Conservation (phyloP, 2,797 vertebrate species). For the Typhlichthys subterraneus region DNA sequence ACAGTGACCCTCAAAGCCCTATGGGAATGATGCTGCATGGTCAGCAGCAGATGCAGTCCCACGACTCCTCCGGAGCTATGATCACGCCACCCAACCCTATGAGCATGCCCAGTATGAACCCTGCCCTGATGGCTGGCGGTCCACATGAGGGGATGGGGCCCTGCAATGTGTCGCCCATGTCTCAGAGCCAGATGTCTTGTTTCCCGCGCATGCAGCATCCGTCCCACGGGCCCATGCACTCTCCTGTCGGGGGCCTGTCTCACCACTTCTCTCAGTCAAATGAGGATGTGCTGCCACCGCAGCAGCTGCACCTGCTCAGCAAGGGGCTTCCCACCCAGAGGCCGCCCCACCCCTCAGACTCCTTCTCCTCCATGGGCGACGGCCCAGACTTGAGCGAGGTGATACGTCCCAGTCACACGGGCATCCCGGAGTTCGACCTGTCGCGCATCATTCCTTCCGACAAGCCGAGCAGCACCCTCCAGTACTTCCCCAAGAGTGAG, state of each 20-base stretch:
- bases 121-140: constrained; percentile 80
- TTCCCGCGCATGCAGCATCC: constrained; percentile 87
- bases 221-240: constrained; percentile 81
- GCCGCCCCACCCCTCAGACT: constrained; percentile 77
- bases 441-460: constrained; percentile 98
- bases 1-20: constrained; percentile 88
- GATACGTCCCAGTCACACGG: constrained; percentile 90
- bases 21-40: constrained; percentile 88
- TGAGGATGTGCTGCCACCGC: constrained; percentile 82
- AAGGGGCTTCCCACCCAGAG: constrained; percentile 85
- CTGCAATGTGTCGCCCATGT: constrained; percentile 85
- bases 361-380: constrained; percentile 82
- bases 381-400: constrained; percentile 93
- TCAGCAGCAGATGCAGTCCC: constrained; percentile 86
- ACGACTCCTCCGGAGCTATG: constrained; percentile 84
- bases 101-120: constrained; percentile 86
- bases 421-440: constrained; percentile 96
- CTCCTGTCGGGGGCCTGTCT: constrained; percentile 83
- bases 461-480: constrained; percentile 97
- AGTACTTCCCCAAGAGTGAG: constrained; percentile 94
- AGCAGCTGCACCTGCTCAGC: constrained; percentile 84
- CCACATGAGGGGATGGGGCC: constrained; percentile 84
- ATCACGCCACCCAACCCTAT: constrained; percentile 89
- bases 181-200: constrained; percentile 85
- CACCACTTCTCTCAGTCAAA: constrained; percentile 82